Conservation (phyloP, 2,888 invertebrate genomes). For the Allacma fusca region DNA sequence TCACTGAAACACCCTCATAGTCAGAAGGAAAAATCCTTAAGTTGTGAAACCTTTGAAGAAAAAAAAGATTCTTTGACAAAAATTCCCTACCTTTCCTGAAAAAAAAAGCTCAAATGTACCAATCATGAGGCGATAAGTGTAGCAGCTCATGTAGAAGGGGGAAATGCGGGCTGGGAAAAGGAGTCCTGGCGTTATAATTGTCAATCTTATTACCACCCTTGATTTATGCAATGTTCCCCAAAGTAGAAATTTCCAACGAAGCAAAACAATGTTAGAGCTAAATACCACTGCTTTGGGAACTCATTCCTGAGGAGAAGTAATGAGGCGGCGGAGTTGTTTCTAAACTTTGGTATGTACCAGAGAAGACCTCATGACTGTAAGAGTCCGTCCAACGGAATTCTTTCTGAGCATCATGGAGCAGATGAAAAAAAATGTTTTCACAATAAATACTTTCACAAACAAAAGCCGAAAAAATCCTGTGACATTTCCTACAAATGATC, state of each 20-base stretch:
- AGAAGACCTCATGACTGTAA: too few relatives aligned
- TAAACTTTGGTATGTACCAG: not conserved
- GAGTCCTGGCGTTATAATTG: not conserved
- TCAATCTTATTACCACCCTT: slow-evolving; percentile 17
- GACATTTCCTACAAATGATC: slow-evolving; percentile 33
- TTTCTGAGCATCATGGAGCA: not conserved
- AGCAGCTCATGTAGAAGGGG: too few relatives aligned
- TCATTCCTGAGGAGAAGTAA: slow-evolving; percentile 3
- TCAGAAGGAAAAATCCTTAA: not conserved
- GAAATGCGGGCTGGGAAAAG: too few relatives aligned
- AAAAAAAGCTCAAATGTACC: too few relatives aligned
- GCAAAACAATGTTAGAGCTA: not conserved
- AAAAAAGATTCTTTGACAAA: not conserved
- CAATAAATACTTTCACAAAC: slow-evolving; percentile 17
- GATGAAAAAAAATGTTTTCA: not conserved
- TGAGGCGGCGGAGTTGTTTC: not conserved
- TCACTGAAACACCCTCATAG: not conserved
- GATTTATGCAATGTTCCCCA: not conserved
- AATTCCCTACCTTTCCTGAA: too few relatives aligned
- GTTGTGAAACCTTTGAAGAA: not conserved
- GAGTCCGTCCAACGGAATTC: too few relatives aligned
- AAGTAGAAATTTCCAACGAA: not conserved
- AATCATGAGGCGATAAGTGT: too few relatives aligned
- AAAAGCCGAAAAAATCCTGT: not conserved
- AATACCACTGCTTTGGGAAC: not conserved